phyloP scores from a whole-genome alignment of 2,113 vertebrate species.

The Strix uralensis region DNA sequence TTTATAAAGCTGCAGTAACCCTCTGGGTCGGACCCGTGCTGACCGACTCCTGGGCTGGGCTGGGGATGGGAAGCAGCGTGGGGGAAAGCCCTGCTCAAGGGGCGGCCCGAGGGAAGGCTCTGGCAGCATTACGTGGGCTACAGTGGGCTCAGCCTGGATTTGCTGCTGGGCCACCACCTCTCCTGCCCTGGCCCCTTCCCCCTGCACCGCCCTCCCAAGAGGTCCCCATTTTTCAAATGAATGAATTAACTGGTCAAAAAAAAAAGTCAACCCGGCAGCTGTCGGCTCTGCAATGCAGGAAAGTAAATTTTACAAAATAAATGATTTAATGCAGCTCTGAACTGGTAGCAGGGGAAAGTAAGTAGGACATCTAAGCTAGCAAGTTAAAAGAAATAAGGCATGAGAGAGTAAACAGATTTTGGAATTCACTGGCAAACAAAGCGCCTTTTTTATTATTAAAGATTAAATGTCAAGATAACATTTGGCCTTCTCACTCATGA shows the following conservation, averaged over 20 bases:
- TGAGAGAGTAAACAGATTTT: constrained; percentile 51
- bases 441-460: constrained; percentile 66
- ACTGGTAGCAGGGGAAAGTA: not conserved
- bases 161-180: not conserved
- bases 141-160: not conserved
- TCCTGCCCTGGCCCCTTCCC: not conserved
- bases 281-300: not conserved
- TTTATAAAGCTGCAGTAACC: too few relatives aligned
- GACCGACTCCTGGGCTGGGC: not conserved
- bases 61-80: not conserved
- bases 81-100: not conserved
- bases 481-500: constrained; percentile 61
- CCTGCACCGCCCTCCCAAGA: rapidly evolving
- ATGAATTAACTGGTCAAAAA: not conserved
- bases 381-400: constrained; percentile 54
- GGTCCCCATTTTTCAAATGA: not conserved
- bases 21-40: not conserved
- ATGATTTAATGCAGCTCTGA: not conserved
- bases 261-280: not conserved
- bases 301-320: not conserved
- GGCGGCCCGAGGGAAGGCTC: not conserved
- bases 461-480: constrained; percentile 74
- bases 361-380: constrained; percentile 30
- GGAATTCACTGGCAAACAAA: constrained; percentile 57
- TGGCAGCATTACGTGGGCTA: rapidly evolving